phyloP scores from a whole-genome alignment of 2,797 vertebrate genomes.

The Gallinago nigripennis region DNA sequence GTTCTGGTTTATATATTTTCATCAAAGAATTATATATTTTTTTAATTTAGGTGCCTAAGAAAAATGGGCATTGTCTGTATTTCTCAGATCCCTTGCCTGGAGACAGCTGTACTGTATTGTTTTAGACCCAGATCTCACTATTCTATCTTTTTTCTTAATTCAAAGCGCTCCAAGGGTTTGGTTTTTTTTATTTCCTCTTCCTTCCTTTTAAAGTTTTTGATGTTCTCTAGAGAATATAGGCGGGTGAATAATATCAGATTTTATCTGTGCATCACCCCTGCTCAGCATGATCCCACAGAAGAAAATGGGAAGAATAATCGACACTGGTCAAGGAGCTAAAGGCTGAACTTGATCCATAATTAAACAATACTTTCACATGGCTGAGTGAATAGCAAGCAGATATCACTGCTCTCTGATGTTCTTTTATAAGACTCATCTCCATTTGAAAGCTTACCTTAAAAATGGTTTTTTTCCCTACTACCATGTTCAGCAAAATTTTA shows the following conservation, averaged over 20 bases:
- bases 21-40: not conserved
- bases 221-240: slow-evolving; percentile 35
- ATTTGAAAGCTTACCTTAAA: slow-evolving; percentile 54
- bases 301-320: slow-evolving; percentile 43
- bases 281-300: slow-evolving; percentile 22
- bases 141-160: slow-evolving; percentile 54
- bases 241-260: not conserved
- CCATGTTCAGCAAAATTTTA: slow-evolving; percentile 36
- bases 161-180: not conserved
- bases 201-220: slow-evolving; percentile 30
- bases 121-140: slow-evolving; percentile 39
- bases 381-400: slow-evolving; percentile 28
- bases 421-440: slow-evolving; percentile 39
- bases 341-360: slow-evolving; percentile 57
- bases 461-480: not conserved
- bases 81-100: slow-evolving; percentile 34
- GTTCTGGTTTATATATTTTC: slow-evolving; percentile 25
- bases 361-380: slow-evolving; percentile 40
- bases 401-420: slow-evolving; percentile 28
- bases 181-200: not conserved
- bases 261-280: not conserved
- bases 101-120: slow-evolving; percentile 45
- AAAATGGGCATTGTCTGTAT: not conserved
- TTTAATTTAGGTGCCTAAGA: slow-evolving; percentile 2
- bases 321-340: slow-evolving; percentile 56